Percentiles rank a stretch among this genome's conserved stretches.
phyloP scores from a whole-genome alignment of 2,113 vertebrate species.

The Varanus salvator region DNA sequence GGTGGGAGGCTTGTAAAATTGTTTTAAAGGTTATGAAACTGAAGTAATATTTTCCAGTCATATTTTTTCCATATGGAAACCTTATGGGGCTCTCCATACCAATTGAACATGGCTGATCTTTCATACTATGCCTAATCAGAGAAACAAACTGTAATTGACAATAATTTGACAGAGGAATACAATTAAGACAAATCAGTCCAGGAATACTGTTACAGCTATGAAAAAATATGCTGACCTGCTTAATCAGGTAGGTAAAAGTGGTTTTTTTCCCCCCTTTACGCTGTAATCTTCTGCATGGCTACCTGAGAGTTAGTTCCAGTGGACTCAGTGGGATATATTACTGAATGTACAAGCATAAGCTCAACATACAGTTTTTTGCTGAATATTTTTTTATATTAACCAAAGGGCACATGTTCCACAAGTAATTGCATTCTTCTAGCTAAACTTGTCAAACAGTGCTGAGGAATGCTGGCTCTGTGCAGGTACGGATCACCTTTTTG shows the following conservation, averaged over 20 bases:
- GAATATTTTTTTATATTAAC: neutral
- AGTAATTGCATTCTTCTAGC: neutral
- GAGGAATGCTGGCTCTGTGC: slow-evolving; percentile 11
- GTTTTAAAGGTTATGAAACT: neutral
- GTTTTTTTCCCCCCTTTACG: neutral
- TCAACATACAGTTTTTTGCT: neutral
- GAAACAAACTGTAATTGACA: neutral
- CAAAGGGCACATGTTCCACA: neutral
- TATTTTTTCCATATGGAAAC: neutral
- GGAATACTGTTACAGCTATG: neutral
- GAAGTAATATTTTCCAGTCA: neutral
- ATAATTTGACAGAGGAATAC: neutral
- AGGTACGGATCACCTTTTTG: neutral
- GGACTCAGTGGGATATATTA: neutral
- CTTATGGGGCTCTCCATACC: too few species aligned
- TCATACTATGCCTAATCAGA: neutral
- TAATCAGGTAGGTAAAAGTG: neutral
- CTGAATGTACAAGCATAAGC: neutral
- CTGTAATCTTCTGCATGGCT: neutral
- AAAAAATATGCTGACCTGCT: neutral
- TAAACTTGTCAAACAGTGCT: neutral
- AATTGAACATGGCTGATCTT: neutral
- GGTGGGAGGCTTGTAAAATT: too few species aligned
- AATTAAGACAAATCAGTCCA: neutral
- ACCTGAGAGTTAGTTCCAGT: neutral